Evolutionary conservation across 2,113 vertebrate species (phyloP).

Genomic region (Columba livia): DNA sequence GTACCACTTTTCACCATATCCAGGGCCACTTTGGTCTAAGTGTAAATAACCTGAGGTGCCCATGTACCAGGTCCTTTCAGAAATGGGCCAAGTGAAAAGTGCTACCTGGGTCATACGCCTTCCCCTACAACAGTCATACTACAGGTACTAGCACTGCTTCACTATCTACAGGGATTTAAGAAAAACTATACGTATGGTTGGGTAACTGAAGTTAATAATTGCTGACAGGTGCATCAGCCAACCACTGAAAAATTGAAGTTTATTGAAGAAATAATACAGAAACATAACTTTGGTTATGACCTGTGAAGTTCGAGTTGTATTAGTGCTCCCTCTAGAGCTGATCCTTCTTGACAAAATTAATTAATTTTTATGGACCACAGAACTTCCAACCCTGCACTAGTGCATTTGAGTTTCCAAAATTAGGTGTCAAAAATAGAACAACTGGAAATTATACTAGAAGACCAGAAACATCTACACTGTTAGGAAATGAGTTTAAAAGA

Average conservation of each 20-base stretch:
- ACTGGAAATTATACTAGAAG: neutral
- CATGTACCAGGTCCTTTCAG: neutral
- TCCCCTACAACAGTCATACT: neutral
- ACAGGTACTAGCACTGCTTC: neutral
- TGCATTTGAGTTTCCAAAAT: neutral
- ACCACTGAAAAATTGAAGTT: constrained; percentile 35
- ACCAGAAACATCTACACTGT: neutral
- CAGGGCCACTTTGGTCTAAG: neutral
- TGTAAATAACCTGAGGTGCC: neutral
- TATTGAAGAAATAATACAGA: neutral
- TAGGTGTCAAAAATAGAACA: constrained; percentile 18
- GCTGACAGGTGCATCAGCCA: neutral
- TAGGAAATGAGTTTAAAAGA: neutral
- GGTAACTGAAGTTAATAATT: neutral
- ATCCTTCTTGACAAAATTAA: constrained; percentile 41
- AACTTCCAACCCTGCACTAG: neutral
- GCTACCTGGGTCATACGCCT: neutral
- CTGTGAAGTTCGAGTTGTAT: constrained; percentile 40
- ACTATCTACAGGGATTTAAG: neutral
- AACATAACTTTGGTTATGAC: neutral
- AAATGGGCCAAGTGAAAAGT: neutral
- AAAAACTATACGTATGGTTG: neutral
- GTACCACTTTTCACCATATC: neutral
- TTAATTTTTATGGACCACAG: constrained; percentile 45
- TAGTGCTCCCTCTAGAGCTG: constrained; percentile 38